A percentile compares a stretch with the other conserved stretches of the same genome.
These are phyloP conservation scores for Augiades crinisus DNA, from an alignment of 2,888 invertebrate genomes.

Conservation along the genomic window DNA sequence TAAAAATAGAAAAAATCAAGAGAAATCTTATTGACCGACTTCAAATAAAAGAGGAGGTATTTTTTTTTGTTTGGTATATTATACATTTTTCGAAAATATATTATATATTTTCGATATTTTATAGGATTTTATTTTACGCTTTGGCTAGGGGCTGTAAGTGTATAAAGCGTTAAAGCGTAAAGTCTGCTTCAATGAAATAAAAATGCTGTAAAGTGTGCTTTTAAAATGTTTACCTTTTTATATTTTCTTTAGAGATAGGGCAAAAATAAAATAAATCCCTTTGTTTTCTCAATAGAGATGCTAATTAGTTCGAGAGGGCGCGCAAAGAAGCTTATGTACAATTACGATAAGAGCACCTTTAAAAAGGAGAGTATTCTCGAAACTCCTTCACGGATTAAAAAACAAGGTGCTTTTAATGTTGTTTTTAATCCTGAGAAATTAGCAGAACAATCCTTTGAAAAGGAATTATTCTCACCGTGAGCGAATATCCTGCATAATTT, in stretches of 20 bases:
- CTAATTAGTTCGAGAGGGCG: slow-evolving; percentile 19
- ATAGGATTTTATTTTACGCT: too few species aligned
- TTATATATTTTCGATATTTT: too few species aligned
- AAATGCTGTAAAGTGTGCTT: too few species aligned
- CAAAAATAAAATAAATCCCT: slow-evolving; percentile 18
- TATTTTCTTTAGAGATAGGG: slow-evolving; percentile 24
- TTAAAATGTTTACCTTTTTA: slow-evolving; percentile 33
- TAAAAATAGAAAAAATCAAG: too few species aligned
- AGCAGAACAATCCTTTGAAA: background rate
- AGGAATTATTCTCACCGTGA: background rate
- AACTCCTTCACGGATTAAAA: slow-evolving; percentile 8
- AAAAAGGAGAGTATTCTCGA: slow-evolving; percentile 11
- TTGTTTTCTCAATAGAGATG: slow-evolving; percentile 22
- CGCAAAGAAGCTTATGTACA: slow-evolving; percentile 12
- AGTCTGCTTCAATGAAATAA: too few species aligned
- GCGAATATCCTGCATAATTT: background rate
- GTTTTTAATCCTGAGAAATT: slow-evolving; percentile 7
- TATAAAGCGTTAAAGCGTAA: too few species aligned
- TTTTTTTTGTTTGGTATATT: too few species aligned
- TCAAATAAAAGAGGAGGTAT: too few species aligned
- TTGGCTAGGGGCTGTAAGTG: too few species aligned
- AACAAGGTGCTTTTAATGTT: slow-evolving; percentile 10
- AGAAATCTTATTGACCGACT: too few species aligned
- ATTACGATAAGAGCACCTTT: slow-evolving; percentile 4
- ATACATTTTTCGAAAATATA: too few species aligned